A percentile compares a stretch with the other conserved stretches of the same genome.
Conservation (phyloP, 1,140 invertebrate genomes). For the Diploscapter pachys region DNA sequence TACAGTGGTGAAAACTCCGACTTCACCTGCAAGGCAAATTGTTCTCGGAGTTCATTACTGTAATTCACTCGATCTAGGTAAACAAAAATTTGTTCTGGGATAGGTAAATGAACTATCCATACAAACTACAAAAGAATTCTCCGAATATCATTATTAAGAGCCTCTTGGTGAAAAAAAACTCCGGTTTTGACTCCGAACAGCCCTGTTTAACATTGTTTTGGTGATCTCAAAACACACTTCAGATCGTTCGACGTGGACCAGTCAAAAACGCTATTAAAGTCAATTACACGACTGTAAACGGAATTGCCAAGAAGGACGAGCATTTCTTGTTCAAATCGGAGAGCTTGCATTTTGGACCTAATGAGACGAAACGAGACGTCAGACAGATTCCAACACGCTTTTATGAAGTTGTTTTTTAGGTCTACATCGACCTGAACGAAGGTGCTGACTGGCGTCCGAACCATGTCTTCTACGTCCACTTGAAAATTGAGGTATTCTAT, state of each 20-base stretch:
- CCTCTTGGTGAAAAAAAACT: background rate
- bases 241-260: slow-evolving; percentile 29
- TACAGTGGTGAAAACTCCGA: too few relatives aligned
- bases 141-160: too few relatives aligned
- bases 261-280: slow-evolving; percentile 6
- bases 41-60: too few relatives aligned
- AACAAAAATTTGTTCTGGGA: too few relatives aligned
- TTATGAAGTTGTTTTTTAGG: too few relatives aligned
- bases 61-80: too few relatives aligned
- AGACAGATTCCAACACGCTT: too few relatives aligned
- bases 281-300: slow-evolving; percentile 74
- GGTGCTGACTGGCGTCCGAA: slow-evolving; percentile 27
- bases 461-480: slow-evolving; percentile 31
- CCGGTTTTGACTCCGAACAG: background rate
- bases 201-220: background rate
- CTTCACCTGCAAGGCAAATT: too few relatives aligned
- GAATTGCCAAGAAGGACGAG: slow-evolving; percentile 80
- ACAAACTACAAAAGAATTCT: too few relatives aligned
- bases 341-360: slow-evolving; percentile 19
- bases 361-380: background rate
- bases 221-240: background rate
- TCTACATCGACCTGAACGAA: too few relatives aligned
- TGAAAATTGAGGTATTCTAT: slow-evolving; percentile 27
- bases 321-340: slow-evolving; percentile 73
- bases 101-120: too few relatives aligned